phyloP scores from a whole-genome alignment of 23 tunicate genomes.

The Halocynthia roretzi region DNA sequence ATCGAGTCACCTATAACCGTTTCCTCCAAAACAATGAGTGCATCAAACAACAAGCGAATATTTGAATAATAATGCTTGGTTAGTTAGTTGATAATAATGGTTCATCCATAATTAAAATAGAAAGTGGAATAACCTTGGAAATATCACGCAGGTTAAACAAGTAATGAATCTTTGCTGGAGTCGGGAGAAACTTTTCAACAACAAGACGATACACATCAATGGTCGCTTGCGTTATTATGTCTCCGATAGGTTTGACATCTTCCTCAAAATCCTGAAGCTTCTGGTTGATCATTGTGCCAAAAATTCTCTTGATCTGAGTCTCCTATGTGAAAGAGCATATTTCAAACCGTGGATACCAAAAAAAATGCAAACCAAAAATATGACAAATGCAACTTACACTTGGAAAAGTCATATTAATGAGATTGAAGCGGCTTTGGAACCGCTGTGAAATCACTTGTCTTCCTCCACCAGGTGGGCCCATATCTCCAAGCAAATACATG shows the following conservation, averaged over 20 bases:
- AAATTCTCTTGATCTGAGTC: conserved; percentile 85
- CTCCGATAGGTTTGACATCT: conserved; percentile 92
- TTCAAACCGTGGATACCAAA: background rate
- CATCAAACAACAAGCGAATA: too few relatives aligned
- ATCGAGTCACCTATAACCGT: too few relatives aligned
- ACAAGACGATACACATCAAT: conserved; percentile 80
- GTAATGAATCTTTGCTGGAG: conserved; percentile 97
- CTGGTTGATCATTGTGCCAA: conserved; percentile 96
- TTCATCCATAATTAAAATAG: too few relatives aligned
- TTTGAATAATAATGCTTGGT: too few relatives aligned
- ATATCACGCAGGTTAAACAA: conserved; percentile 95
- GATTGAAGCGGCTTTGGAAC: conserved; percentile 77
- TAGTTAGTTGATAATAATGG: too few relatives aligned
- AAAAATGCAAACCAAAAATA: background rate
- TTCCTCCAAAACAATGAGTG: too few relatives aligned
- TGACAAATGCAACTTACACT: conserved; percentile 49
- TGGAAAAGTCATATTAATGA: conserved; percentile 97
- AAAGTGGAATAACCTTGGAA: conserved; percentile 49
- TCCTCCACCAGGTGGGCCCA: conserved; percentile 99
- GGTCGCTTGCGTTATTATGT: conserved; percentile 91
- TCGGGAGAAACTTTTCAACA: conserved; percentile 90
- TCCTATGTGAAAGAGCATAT: conserved; percentile 29
- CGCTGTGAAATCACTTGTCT: conserved; percentile 77
- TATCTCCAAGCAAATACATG: conserved; percentile 75
- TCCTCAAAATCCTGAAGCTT: conserved; percentile 93